These are phyloP conservation scores for Autographa pulchrina DNA, from an alignment of 2,888 invertebrate genomes.

Conservation along the genomic window DNA sequence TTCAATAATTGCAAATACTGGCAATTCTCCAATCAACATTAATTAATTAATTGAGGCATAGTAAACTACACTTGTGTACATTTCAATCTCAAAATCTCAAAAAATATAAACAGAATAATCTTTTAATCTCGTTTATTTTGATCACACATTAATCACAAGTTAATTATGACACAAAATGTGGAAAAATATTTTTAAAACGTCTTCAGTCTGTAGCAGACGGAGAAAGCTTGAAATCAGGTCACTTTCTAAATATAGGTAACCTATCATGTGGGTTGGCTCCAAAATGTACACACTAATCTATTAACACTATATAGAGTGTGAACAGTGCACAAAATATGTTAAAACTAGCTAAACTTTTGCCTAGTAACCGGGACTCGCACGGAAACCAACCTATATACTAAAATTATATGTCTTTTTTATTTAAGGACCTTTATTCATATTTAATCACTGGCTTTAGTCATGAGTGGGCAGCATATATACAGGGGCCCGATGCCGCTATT, in stretches of 20 bases:
- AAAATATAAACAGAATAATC: background rate
- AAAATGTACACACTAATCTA: conserved; percentile 36
- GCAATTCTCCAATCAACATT: background rate
- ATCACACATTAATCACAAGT: background rate
- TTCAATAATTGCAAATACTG: background rate
- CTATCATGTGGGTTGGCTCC: conserved; percentile 51
- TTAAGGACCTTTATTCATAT: too few species aligned
- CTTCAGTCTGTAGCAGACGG: conserved; percentile 36
- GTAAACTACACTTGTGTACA: background rate
- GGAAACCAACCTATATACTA: too few species aligned
- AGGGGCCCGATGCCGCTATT: too few species aligned
- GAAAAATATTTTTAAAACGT: conserved; percentile 44
- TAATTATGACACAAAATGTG: conserved; percentile 14
- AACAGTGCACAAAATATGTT: background rate
- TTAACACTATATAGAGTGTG: conserved; percentile 15
- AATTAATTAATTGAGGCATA: background rate
- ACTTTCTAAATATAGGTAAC: conserved; percentile 61
- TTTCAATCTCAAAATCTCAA: too few species aligned
- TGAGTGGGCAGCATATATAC: too few species aligned
- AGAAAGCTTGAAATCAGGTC: conserved; percentile 59
- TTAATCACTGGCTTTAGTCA: too few species aligned
- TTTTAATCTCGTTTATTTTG: background rate
- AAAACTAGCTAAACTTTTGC: background rate
- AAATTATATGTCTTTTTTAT: too few species aligned
- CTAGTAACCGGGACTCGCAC: too few species aligned